Percentiles rank a stretch among this genome's conserved stretches.
phyloP scores from a whole-genome alignment of 2,113 vertebrate genomes.

The Ploceus nigricollis region DNA sequence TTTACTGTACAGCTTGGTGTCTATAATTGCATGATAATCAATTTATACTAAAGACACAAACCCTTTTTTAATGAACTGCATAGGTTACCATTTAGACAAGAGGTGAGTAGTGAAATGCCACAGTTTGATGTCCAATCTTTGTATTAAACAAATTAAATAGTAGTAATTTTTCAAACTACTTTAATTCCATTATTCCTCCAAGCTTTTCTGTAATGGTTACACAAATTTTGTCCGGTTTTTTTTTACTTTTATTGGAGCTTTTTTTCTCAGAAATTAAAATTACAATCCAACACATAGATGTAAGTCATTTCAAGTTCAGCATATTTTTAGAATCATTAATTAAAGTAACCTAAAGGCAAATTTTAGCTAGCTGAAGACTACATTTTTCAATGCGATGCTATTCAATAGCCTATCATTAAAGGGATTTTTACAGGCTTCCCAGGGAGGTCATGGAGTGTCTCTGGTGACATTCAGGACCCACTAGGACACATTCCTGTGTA shows the following conservation, averaged over 20 bases:
- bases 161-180: not conserved
- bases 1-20: not conserved
- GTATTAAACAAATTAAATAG: not conserved
- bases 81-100: not conserved
- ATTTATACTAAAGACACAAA: not conserved
- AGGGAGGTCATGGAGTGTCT: not conserved
- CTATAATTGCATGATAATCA: not conserved
- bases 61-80: not conserved
- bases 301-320: not conserved
- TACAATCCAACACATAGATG: accelerated
- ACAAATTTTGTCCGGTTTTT: not conserved
- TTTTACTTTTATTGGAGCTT: not conserved
- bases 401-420: not conserved
- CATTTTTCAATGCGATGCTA: not conserved
- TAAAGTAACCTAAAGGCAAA: not conserved
- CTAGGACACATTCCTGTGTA: accelerated
- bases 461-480: not conserved
- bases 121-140: not conserved
- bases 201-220: not conserved
- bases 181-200: not conserved
- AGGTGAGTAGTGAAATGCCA: not conserved
- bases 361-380: not conserved
- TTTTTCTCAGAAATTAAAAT: not conserved
- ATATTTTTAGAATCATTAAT: not conserved
- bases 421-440: not conserved